phyloP scores from a whole-genome alignment of 2,888 invertebrate species.

The Lithophane semibrunnea region DNA sequence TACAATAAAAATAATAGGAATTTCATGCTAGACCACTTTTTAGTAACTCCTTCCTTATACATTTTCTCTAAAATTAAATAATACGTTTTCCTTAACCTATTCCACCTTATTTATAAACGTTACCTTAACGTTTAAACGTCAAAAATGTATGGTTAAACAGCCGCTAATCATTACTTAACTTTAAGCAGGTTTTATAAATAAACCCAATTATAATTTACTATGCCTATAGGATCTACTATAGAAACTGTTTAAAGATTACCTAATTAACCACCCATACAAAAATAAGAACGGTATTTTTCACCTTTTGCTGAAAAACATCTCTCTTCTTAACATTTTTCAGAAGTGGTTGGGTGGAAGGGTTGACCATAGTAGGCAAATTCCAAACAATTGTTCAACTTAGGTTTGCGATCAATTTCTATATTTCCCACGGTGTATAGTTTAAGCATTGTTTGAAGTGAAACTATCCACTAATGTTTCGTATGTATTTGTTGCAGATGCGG shows the following conservation, averaged over 20 bases:
- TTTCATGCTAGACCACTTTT: neutral
- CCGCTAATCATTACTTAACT: no score
- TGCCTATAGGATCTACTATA: no score
- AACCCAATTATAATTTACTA: no score
- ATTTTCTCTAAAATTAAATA: neutral
- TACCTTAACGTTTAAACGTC: no score
- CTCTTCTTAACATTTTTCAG: neutral
- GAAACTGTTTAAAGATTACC: neutral
- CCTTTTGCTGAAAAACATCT: neutral
- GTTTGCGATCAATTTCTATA: neutral
- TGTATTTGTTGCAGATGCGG: conserved; percentile 86
- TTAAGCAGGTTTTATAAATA: no score
- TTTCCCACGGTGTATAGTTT: conserved; percentile 25
- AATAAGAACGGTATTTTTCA: neutral
- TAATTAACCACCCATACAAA: neutral
- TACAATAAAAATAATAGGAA: neutral
- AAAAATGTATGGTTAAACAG: no score
- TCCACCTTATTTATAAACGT: no score
- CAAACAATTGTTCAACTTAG: neutral
- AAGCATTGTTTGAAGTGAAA: conserved; percentile 34
- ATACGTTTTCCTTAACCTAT: neutral
- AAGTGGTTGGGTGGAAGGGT: neutral
- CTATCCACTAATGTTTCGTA: conserved; percentile 59
- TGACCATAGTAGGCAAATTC: neutral
- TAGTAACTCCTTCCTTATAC: neutral